Conservation (phyloP, 2,888 invertebrate species). For the Rutpela maculata region DNA sequence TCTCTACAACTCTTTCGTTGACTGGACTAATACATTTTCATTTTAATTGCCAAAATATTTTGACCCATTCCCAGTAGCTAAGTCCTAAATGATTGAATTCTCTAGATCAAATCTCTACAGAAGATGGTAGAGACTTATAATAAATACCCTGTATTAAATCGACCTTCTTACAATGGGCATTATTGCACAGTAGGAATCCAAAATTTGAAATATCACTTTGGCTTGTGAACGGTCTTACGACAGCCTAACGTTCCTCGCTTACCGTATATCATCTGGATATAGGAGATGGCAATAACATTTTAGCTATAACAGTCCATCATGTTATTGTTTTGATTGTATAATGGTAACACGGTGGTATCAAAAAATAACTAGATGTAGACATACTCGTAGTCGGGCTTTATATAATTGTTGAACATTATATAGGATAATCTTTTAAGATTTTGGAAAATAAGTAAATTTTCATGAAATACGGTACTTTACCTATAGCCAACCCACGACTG, state of each 20-base stretch:
- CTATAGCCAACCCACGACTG: too few relatives aligned
- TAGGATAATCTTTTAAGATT: too few relatives aligned
- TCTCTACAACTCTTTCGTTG: too few relatives aligned
- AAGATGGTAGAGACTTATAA: neutral
- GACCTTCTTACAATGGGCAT: slow-evolving; percentile 22
- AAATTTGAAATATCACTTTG: slow-evolving; percentile 34
- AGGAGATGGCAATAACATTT: slow-evolving; percentile 21
- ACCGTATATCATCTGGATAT: slow-evolving; percentile 22
- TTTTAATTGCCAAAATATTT: too few relatives aligned
- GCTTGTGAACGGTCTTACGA: slow-evolving; percentile 18
- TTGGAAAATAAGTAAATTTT: too few relatives aligned
- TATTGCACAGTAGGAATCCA: slow-evolving; percentile 34
- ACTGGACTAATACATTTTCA: too few relatives aligned
- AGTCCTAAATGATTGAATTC: too few relatives aligned
- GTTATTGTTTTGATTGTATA: slow-evolving; percentile 18
- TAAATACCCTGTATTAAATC: neutral
- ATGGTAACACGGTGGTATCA: neutral
- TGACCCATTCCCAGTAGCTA: too few relatives aligned
- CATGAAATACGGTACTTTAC: too few relatives aligned
- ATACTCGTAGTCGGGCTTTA: too few relatives aligned
- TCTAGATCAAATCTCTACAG: too few relatives aligned
- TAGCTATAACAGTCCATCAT: slow-evolving; percentile 24
- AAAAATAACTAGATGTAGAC: neutral
- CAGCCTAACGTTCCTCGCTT: slow-evolving; percentile 8
- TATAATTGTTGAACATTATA: too few relatives aligned